Evolutionary conservation across 2,888 invertebrate genomes (phyloP).

Genomic region (Syrista parreyssii): DNA sequence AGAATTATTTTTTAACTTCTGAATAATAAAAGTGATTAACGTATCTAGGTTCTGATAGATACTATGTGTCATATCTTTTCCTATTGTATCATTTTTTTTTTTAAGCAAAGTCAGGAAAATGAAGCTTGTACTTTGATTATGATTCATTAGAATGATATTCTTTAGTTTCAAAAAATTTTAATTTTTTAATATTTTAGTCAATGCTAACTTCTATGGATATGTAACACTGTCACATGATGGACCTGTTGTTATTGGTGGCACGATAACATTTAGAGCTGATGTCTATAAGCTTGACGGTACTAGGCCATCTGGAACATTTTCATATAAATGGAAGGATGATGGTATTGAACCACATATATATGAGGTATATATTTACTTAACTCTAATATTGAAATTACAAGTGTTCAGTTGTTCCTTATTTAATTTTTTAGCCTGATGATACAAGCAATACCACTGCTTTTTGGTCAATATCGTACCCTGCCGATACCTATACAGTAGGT

Average conservation of each 20-base stretch:
- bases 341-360: constrained; percentile 68
- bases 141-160: background rate
- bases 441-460: constrained; percentile 69
- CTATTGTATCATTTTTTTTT: background rate
- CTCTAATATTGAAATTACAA: constrained; percentile 3
- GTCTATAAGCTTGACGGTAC: constrained; percentile 64
- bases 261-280: constrained; percentile 76
- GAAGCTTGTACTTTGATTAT: background rate
- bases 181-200: constrained; percentile 13
- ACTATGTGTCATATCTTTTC: background rate
- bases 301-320: constrained; percentile 67
- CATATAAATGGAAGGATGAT: constrained; percentile 73
- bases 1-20: too few relatives aligned
- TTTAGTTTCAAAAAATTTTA: background rate
- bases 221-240: constrained; percentile 73
- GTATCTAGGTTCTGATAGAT: background rate
- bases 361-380: constrained; percentile 63
- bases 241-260: constrained; percentile 79
- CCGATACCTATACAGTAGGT: constrained; percentile 70
- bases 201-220: constrained; percentile 43
- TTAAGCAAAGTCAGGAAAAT: background rate
- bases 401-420: constrained; percentile 24
- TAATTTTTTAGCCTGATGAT: constrained; percentile 54
- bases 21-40: too few relatives aligned
- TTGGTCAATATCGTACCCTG: constrained; percentile 75